Percentiles rank a stretch among this genome's conserved stretches.
Evolutionary conservation across 2,888 invertebrate genomes (phyloP).

Genomic region (Amiota mariae): DNA sequence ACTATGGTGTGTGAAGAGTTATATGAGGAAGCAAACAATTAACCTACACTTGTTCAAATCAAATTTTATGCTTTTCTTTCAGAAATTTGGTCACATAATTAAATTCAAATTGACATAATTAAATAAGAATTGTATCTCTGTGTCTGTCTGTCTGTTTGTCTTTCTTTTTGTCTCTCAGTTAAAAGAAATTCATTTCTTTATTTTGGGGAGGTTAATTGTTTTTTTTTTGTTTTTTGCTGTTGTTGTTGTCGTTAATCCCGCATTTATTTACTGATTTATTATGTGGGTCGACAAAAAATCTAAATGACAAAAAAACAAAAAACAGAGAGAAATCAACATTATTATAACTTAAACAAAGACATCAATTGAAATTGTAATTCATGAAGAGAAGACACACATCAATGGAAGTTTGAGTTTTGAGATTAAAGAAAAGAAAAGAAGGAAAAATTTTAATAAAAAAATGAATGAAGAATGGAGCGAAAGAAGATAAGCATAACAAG

Average conservation of each 20-base stretch:
- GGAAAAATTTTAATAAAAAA: no score
- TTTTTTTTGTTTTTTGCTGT: slow-evolving; percentile 47
- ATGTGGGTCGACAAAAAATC: slow-evolving; percentile 54
- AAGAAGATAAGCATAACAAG: no score
- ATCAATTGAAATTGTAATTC: slow-evolving; percentile 51
- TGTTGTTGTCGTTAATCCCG: slow-evolving; percentile 51
- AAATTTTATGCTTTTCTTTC: slow-evolving; percentile 45
- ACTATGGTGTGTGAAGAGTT: slow-evolving; percentile 43
- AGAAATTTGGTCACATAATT: slow-evolving; percentile 61
- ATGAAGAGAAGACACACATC: neutral
- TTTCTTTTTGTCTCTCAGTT: slow-evolving; percentile 21
- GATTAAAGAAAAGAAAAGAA: no score
- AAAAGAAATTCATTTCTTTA: neutral
- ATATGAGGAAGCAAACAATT: slow-evolving; percentile 61
- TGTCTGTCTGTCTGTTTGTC: slow-evolving; percentile 11
- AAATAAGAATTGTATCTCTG: slow-evolving; percentile 11
- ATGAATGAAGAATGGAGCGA: no score
- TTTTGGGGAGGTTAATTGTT: slow-evolving; percentile 60
- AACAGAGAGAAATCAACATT: no score
- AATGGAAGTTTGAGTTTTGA: no score
- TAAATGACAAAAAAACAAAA: neutral
- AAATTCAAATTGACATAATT: slow-evolving; percentile 67
- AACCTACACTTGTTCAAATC: slow-evolving; percentile 55
- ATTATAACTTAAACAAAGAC: slow-evolving; percentile 44
- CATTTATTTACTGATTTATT: slow-evolving; percentile 66